phyloP scores from a whole-genome alignment of 1,140 invertebrate species.

The Penaeus japonicus region DNA sequence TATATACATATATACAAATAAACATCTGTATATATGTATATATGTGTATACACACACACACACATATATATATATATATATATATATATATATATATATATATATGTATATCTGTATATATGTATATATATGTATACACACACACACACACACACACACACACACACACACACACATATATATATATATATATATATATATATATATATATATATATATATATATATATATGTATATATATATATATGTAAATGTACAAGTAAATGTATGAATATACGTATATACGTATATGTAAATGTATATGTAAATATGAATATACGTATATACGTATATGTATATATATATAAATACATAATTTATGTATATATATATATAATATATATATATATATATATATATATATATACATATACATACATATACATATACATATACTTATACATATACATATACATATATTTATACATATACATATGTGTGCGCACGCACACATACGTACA shows the following conservation, averaged over 20 bases:
- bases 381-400: neutral
- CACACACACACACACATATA: neutral
- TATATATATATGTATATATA: neutral
- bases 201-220: constrained; percentile 24
- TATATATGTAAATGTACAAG: neutral
- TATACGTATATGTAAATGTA: neutral
- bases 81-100: neutral
- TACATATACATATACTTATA: too few species aligned
- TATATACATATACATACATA: too few species aligned
- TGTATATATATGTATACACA: neutral
- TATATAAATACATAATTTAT: neutral
- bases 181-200: constrained; percentile 21
- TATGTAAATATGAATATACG: neutral
- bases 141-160: neutral
- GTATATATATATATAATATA: neutral
- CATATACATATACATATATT: too few species aligned
- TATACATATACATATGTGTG: too few species aligned
- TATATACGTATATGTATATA: neutral
- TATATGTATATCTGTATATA: neutral
- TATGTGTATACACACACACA: too few species aligned
- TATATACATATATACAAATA: neutral
- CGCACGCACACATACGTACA: too few species aligned
- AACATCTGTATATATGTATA: too few species aligned
- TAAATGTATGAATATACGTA: neutral
- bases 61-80: too few species aligned